A percentile compares a stretch with the other conserved stretches of the same genome.
phyloP scores from a whole-genome alignment of 2,797 vertebrate species.

The Dendrocincla tyrannina region DNA sequence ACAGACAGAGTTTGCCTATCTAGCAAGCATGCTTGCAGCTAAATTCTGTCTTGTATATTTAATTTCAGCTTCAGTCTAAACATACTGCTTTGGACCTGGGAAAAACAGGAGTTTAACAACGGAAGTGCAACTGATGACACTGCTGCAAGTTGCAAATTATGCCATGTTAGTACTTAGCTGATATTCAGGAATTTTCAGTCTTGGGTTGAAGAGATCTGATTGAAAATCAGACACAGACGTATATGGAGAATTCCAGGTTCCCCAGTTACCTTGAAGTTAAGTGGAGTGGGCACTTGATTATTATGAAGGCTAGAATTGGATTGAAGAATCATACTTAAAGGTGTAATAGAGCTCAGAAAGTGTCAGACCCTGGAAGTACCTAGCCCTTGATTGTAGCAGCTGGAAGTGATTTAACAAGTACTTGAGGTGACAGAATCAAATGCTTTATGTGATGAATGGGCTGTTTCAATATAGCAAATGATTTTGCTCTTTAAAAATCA shows the following conservation, averaged over 20 bases:
- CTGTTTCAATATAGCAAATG: constrained; percentile 79
- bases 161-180: constrained; percentile 52
- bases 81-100: not conserved
- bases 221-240: constrained; percentile 77
- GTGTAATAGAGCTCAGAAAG: constrained; percentile 79
- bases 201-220: constrained; percentile 75
- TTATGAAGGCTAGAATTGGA: constrained; percentile 80
- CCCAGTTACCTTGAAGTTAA: constrained; percentile 75
- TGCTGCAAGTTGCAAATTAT: constrained; percentile 39
- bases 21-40: not conserved
- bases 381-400: constrained; percentile 82
- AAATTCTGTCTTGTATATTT: not conserved
- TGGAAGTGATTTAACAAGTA: constrained; percentile 84
- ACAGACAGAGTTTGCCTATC: not conserved
- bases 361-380: constrained; percentile 80
- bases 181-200: constrained; percentile 71
- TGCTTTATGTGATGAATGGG: constrained; percentile 80
- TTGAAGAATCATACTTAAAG: constrained; percentile 80
- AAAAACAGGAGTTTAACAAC: not conserved
- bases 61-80: not conserved
- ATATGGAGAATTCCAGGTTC: constrained; percentile 72
- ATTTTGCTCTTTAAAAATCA: constrained; percentile 81
- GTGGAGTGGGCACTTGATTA: constrained; percentile 84
- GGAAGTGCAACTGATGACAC: not conserved
- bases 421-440: constrained; percentile 82